Evolutionary conservation across 1,140 invertebrate species (phyloP), one percentile per base, ranked within the genome.

Genomic region (Metopolophium dirhodum): DNA sequence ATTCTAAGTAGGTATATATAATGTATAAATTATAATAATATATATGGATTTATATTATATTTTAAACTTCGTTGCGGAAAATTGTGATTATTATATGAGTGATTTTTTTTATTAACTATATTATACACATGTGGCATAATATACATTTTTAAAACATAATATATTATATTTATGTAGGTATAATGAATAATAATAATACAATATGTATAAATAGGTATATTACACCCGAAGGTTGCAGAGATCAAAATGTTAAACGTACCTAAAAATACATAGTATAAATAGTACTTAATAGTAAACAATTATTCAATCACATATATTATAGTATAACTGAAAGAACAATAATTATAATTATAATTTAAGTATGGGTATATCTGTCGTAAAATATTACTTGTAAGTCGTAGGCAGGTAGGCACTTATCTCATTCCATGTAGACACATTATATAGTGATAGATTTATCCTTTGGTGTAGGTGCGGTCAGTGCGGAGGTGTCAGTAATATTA

Each of bases 371-470:
- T 77, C 30, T 77, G 61, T n/a, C 61, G 30, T 77, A 77, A 77
- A 77, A 77, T 77, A 77, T 77, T 77, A n/a, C n/a, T 77, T 77
- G 30, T n/a, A 77, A n/a, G 61, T 77, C n/a, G 61, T 77, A 77
- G 61, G 61, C 61, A 77, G 61, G 61, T 77, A 18, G 61, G 61
- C 30, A 77, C n/a, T 77, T 77, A 77, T 77, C 61, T 77, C 61
- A n/a, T 77, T n/a, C 61, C 18, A n/a, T n/a, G 14, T 61, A 57
- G 61, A n/a, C 57, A 61, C 57, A 61, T 30, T 61, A 61, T 54
- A 23, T 61, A 77, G 61, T 77, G 61, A 45, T 86, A 86, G 82
- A 83, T 83, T 37, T 41, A 41, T 83, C 8, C 82, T 83, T 23
- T 83, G 37, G n/a, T 85, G 41, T n/a, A 87, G 86, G 86, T 23